Evolutionary conservation across 2,888 invertebrate species (phyloP), one percentile per base, ranked within the genome.

Genomic region (Drosophila mettleri): DNA sequence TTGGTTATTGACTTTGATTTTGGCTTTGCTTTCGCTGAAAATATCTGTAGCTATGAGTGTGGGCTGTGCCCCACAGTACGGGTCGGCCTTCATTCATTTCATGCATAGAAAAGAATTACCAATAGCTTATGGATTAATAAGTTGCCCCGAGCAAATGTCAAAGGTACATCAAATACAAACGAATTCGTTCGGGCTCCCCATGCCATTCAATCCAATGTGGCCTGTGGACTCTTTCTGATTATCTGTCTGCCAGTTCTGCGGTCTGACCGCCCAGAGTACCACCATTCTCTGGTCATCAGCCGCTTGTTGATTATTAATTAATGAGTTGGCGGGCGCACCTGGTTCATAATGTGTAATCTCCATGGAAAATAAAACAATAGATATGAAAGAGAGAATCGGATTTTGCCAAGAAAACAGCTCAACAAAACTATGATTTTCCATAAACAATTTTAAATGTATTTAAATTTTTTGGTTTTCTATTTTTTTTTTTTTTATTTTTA

Each of bases 1-100:
- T 88, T 86, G 85, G 88, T 74, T 89, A 86, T 86, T 86, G 85
- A 89, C 85, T 86, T 89, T 85, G 86, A 76, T 70, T 70, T 67
- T 73, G 72, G 64, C 52, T 69, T 83, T 67, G 66, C 59, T 58
- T 64, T 74, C 67, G 59, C 41, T 48, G 43, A 29, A 78, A 63
- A 66, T 72, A 59, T 74, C 54, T 66, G 53, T 29, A 48, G 60
- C 38, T 20, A 18, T 9, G 39, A 33, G 14, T 29, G 41, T 67
- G 61, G 33, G 38, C 36, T 49, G 33, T 18, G 16, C 22, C 27
- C 36, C 20, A 16, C 16, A 18, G 27, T 18, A 18, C 16, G 18
- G 54, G 36, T 57, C 48, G 68, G 41, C 38, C 46, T 43, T 61
- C 51, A 43, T 63, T 57, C 51, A 41, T 58, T 52, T 54, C 41